A percentile compares a stretch with the other conserved stretches of the same genome.
Evolutionary conservation across 2,797 vertebrate genomes (phyloP).

Genomic region (Echiichthys vipera): DNA sequence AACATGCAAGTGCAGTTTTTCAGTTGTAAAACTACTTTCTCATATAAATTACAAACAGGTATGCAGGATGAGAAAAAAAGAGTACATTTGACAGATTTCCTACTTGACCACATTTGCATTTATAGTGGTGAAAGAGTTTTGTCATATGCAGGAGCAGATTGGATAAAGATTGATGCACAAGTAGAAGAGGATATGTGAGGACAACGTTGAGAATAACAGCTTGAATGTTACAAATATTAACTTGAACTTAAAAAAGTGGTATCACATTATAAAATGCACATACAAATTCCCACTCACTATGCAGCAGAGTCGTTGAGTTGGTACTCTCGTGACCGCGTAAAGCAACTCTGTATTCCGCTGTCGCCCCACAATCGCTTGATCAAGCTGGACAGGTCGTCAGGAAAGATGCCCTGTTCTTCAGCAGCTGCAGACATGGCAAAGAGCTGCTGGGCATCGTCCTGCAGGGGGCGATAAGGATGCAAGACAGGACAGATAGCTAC

Average conservation of each 20-base stretch:
- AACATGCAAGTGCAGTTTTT: not conserved
- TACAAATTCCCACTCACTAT: constrained; percentile 90
- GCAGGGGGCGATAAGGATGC: constrained; percentile 47
- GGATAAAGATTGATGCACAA: constrained; percentile 25
- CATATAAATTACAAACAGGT: constrained; percentile 29
- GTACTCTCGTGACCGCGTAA: constrained; percentile 94
- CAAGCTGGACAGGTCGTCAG: constrained; percentile 92
- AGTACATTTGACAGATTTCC: constrained; percentile 18
- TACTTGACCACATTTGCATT: constrained; percentile 49
- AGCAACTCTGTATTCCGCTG: constrained; percentile 93
- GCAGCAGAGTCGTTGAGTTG: constrained; percentile 98
- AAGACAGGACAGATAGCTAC: not conserved
- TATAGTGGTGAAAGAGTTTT: constrained; percentile 21
- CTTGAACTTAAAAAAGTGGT: too few relatives aligned
- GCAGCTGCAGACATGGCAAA: constrained; percentile 93
- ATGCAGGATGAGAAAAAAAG: constrained; percentile 15
- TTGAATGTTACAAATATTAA: not conserved
- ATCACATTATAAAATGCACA: not conserved
- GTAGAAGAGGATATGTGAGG: not conserved
- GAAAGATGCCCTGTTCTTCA: constrained; percentile 95
- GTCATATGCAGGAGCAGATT: not conserved
- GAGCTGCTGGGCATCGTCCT: constrained; percentile 98
- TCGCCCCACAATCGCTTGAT: constrained; percentile 95
- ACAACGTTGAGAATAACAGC: not conserved
- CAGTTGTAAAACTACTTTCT: not conserved